These are phyloP conservation scores for Drosophila cognata DNA, from an alignment of 2,888 invertebrate genomes.

Conservation along the genomic window DNA sequence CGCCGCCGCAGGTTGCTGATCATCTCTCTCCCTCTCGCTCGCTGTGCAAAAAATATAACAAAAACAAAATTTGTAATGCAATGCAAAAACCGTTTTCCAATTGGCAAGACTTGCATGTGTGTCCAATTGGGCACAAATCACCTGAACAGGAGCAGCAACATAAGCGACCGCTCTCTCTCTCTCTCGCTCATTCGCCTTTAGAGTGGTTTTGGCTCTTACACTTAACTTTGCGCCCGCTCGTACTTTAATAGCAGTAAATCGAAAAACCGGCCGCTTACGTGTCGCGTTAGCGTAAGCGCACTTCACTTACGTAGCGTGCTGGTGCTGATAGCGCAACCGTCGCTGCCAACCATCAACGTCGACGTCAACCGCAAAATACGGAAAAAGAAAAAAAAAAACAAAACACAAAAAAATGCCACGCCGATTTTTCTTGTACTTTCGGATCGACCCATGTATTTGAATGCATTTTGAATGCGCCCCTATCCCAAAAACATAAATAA, in stretches of 20 bases:
- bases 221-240: conserved; percentile 6
- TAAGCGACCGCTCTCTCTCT: neutral
- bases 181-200: neutral
- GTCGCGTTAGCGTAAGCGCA: conserved; percentile 52
- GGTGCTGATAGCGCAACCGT: conserved; percentile 51
- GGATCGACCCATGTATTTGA: neutral
- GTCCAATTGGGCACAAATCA: conserved; percentile 46
- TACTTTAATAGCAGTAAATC: conserved; percentile 16
- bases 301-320: conserved; percentile 61
- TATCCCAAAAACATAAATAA: neutral
- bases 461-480: neutral
- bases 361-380: conserved; percentile 15
- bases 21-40: neutral
- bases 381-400: neutral
- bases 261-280: conserved; percentile 68
- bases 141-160: conserved; percentile 8
- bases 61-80: conserved; percentile 9
- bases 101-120: conserved; percentile 22
- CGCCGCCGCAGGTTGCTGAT: conserved; percentile 7
- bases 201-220: neutral
- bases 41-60: neutral
- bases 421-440: conserved; percentile 39
- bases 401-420: conserved; percentile 54
- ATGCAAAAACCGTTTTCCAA: conserved; percentile 16
- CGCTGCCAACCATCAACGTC: conserved; percentile 3